A percentile compares a stretch with the other conserved stretches of the same genome.
Conservation (phyloP, 2,113 vertebrate genomes). For the Saimiri boliviensis region DNA sequence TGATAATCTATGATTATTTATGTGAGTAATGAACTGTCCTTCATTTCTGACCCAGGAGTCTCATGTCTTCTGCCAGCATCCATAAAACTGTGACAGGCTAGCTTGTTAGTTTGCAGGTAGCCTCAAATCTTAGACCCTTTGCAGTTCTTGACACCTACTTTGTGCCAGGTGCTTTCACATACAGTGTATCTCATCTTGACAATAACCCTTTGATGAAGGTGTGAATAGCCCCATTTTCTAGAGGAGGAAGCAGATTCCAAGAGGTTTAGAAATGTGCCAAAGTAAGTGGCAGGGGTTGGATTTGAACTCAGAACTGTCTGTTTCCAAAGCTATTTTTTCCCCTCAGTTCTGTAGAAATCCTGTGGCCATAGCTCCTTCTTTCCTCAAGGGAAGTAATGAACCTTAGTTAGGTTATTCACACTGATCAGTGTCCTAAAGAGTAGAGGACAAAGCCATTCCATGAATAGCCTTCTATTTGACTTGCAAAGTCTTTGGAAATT, state of each 20-base stretch:
- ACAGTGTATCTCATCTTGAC: neutral
- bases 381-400: constrained; percentile 5
- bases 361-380: neutral
- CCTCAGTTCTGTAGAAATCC: neutral
- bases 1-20: neutral
- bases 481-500: constrained; percentile 57
- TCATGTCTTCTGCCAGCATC: neutral
- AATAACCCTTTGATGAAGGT: neutral
- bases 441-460: constrained; percentile 43
- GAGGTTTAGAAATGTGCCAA: constrained; percentile 7
- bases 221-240: neutral
- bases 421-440: neutral
- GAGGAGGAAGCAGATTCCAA: neutral
- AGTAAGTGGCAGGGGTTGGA: neutral
- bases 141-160: constrained; percentile 8
- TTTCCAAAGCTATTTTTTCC: constrained; percentile 24
- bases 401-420: constrained; percentile 16
- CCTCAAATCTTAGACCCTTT: neutral
- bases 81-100: neutral
- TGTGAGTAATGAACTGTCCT: neutral
- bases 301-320: constrained; percentile 17
- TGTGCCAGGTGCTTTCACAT: neutral
- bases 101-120: constrained; percentile 19
- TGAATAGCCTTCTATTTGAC: constrained; percentile 45
- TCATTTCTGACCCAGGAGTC: neutral